Conservation (phyloP, 37 sponge, comb jelly and placozoan species). For the Diacarnus erythraeanus region DNA sequence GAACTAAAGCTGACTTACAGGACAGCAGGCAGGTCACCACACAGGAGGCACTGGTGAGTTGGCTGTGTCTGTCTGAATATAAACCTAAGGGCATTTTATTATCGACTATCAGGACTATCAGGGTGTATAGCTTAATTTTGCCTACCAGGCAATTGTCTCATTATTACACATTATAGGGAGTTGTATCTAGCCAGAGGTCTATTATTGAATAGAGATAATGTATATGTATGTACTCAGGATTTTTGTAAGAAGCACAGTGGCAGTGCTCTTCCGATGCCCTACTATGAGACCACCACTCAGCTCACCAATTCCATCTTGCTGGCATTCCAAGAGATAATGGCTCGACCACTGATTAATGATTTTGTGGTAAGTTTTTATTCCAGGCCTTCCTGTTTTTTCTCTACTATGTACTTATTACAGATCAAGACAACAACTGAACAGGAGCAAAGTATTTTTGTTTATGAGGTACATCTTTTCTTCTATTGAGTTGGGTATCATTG, state of each 20-base stretch:
- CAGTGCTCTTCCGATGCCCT: conserved; percentile 18
- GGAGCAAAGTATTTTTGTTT: conserved; percentile 44
- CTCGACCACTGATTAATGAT: conserved; percentile 66
- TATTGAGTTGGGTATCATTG: too few species aligned
- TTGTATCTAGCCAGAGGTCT: too few species aligned
- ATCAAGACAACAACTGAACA: conserved; percentile 42
- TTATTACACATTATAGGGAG: too few species aligned
- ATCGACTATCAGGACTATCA: too few species aligned
- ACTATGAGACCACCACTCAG: conserved; percentile 49
- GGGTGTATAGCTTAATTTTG: too few species aligned
- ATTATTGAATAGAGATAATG: too few species aligned
- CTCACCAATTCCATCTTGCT: conserved; percentile 18
- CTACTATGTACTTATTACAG: conserved; percentile 4
- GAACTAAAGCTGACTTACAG: conserved; percentile 37
- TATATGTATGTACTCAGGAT: background rate
- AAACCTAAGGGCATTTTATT: too few species aligned
- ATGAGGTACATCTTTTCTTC: conserved; percentile 29
- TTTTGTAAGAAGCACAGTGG: conserved; percentile 13
- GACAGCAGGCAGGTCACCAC: conserved; percentile 3
- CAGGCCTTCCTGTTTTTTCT: background rate
- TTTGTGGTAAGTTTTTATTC: conserved; percentile 50
- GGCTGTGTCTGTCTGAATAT: background rate
- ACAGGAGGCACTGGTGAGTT: conserved; percentile 40
- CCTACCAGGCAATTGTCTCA: background rate
- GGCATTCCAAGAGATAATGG: conserved; percentile 60